These are phyloP conservation scores for Oscheius myriophilus DNA, from an alignment of 2,888 invertebrate genomes.

Conservation along the genomic window DNA sequence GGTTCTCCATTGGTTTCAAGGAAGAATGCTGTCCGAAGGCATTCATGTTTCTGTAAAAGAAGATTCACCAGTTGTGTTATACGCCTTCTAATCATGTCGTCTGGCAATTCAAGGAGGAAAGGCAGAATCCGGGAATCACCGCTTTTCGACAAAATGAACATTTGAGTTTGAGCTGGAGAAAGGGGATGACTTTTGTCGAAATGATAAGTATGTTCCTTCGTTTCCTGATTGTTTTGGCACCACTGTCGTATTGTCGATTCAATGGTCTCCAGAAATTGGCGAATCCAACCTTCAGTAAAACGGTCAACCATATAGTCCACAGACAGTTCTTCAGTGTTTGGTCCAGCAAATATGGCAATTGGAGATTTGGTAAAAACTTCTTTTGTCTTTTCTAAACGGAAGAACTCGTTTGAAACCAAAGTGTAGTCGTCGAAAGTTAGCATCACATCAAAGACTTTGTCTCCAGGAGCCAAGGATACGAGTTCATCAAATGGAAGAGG, in stretches of 20 bases:
- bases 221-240: no score
- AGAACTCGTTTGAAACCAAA: conserved; percentile 7
- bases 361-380: conserved; percentile 22
- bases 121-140: conserved; percentile 2
- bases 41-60: conserved; percentile 7
- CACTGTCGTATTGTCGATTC: neutral
- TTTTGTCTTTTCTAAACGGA: conserved; percentile 1
- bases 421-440: conserved; percentile 31
- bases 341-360: conserved; percentile 15
- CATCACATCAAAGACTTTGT: conserved; percentile 27
- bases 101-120: neutral
- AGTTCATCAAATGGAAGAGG: conserved; percentile 6
- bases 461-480: neutral
- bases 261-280: neutral
- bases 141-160: neutral
- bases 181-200: neutral
- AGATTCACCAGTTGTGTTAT: conserved; percentile 1
- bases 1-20: conserved; percentile 24
- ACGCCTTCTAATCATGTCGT: neutral
- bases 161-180: conserved; percentile 6
- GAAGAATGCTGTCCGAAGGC: conserved; percentile 8
- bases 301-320: conserved; percentile 11
- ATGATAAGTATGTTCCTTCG: no score
- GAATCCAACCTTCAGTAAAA: conserved; percentile 2
- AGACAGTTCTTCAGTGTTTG: neutral